Evolutionary conservation across 92 coral and sea anemone genomes (phyloP), one percentile per base, ranked within the genome.

Genomic region (Palythoa grandiflora): DNA sequence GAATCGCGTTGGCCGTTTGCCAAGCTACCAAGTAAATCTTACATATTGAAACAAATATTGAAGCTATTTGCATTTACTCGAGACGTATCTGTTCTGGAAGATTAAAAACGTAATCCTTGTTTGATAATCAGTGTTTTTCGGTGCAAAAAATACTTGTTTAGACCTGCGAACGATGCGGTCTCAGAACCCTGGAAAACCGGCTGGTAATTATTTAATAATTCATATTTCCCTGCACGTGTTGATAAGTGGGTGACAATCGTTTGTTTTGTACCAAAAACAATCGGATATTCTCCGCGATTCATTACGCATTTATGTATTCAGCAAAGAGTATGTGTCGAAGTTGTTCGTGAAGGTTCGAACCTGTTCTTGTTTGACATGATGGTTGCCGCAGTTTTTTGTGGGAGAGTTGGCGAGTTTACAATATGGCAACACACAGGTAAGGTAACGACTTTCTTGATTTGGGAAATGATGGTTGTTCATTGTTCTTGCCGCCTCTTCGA

Each of bases 401-500:
- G 86, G 9, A 81, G 47, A 44, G 44, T 44, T 17, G 86, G 86
- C 40, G 75, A 68, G 3, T 81, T 81, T 13, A 81, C 86, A 28
- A 68, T 81, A 36, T 65, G 75, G 86, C 86, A 81, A 12, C 75
- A 68, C 44, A 81, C 37, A 66, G 86, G 86, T 81, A 68, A 68
- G 9, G 71, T 66, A 50, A 15, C 3, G 5, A 57, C 21, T 66
- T 7, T 47, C 44, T 47, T 7, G 21, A 60, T 14, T 20, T 44
- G 0, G 52, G 20, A 48, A 63, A 5, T 5, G 9, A 13, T n/a
- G 57, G 9, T 19, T 13, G 28, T 21, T 15, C 47, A 65, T 61
- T 61, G 8, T 63, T 9, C 38, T 59, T 57, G 38, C 14, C 9
- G 38, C 39, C 19, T 35, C 63, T 11, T 47, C 28, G 61, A 81